Conservation (phyloP, 2,113 vertebrate genomes). For the Lagopus leucura region DNA sequence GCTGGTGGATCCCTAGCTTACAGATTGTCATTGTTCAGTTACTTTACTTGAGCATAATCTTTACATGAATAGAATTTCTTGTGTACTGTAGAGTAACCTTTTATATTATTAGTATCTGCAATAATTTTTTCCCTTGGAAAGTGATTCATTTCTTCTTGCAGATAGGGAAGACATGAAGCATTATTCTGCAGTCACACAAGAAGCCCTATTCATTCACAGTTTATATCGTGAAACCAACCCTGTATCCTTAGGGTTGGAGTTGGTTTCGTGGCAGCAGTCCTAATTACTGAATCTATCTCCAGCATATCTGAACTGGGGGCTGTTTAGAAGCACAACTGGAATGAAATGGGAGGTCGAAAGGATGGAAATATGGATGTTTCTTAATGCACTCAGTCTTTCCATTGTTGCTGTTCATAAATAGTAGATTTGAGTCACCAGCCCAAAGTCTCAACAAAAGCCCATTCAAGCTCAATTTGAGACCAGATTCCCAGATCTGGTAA, state of each 20-base stretch:
- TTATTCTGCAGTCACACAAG: slow-evolving; percentile 58
- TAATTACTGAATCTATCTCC: neutral
- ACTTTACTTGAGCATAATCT: slow-evolving; percentile 14
- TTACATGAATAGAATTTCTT: slow-evolving; percentile 59
- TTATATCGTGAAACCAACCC: neutral
- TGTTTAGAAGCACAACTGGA: neutral
- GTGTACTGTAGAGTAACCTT: slow-evolving; percentile 46
- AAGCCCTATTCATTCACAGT: slow-evolving; percentile 38
- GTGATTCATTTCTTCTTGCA: slow-evolving; percentile 37
- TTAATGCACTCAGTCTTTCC: neutral
- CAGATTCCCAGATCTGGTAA: neutral
- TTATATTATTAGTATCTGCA: slow-evolving; percentile 46
- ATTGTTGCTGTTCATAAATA: neutral
- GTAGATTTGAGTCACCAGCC: neutral
- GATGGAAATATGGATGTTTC: neutral
- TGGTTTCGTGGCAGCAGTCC: neutral
- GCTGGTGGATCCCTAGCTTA: neutral
- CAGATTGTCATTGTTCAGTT: slow-evolving; percentile 30
- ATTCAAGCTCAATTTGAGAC: neutral
- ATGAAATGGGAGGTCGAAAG: neutral
- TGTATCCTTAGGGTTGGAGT: neutral
- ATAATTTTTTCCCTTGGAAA: slow-evolving; percentile 59
- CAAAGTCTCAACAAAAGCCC: neutral
- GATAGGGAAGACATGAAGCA: slow-evolving; percentile 37
- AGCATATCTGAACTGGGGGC: neutral